Evolutionary conservation across 1,140 invertebrate genomes (phyloP).

Genomic region (Stratiolaelaps scimitus): DNA sequence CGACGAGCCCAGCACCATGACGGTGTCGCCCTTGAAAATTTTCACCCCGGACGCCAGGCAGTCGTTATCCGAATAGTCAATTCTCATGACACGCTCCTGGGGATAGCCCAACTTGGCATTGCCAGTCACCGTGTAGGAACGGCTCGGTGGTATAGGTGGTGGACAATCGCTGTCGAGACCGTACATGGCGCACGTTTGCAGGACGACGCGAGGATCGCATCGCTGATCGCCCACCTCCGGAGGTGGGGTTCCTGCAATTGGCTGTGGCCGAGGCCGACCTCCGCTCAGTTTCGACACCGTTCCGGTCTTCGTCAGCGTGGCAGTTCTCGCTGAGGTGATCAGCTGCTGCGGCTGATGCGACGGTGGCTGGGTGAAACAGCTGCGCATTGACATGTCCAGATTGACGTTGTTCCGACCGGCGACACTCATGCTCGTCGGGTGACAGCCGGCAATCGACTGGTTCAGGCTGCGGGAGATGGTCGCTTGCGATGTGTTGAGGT

Average conservation of each 20-base stretch:
- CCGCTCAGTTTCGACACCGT: conserved; percentile 37
- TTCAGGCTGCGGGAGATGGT: conserved; percentile 9
- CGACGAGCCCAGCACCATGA: conserved; percentile 66
- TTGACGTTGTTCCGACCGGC: conserved; percentile 40
- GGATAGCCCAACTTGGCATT: conserved; percentile 86
- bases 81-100: conserved; percentile 76
- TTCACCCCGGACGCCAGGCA: conserved; percentile 40
- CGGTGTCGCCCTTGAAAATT: conserved; percentile 63
- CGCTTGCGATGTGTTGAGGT: conserved; percentile 7
- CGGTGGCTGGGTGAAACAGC: conserved; percentile 23
- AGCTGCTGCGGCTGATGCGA: conserved; percentile 12
- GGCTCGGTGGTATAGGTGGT: conserved; percentile 71
- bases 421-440: too few relatives aligned
- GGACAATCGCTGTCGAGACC: conserved; percentile 76
- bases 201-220: conserved; percentile 70
- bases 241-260: conserved; percentile 53
- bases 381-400: conserved; percentile 8
- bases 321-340: conserved; percentile 9
- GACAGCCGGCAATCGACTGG: not conserved
- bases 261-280: conserved; percentile 62
- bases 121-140: conserved; percentile 73
- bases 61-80: conserved; percentile 59
- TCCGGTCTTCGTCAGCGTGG: conserved; percentile 35
- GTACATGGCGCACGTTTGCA: conserved; percentile 74
- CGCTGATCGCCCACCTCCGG: conserved; percentile 47